These are phyloP conservation scores for Calyptomena viridis DNA, from an alignment of 2,113 vertebrate genomes.

Conservation along the genomic window DNA sequence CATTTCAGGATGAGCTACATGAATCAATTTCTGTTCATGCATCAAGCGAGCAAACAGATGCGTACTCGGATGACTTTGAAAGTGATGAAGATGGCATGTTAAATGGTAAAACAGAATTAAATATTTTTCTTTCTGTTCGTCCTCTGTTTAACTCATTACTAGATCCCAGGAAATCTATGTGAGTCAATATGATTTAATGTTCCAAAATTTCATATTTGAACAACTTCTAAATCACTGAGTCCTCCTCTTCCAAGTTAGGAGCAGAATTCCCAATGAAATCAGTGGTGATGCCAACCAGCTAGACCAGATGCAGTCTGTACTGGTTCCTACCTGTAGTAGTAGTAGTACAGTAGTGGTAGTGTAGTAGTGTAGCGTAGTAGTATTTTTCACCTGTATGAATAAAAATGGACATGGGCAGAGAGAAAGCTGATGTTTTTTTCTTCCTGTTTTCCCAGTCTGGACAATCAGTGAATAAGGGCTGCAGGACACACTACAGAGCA, in stretches of 20 bases:
- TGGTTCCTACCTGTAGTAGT: not conserved
- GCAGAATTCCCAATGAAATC: not conserved
- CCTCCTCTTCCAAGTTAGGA: not conserved
- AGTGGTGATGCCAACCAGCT: not conserved
- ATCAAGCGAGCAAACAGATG: constrained; percentile 62
- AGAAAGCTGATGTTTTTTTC: not conserved
- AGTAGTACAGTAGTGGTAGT: too few species aligned
- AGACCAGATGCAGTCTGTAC: not conserved
- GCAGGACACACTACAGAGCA: not conserved
- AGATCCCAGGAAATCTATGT: not conserved
- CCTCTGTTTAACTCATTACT: not conserved
- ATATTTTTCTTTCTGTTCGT: not conserved
- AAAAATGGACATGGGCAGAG: not conserved
- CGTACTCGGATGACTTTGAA: constrained; percentile 83
- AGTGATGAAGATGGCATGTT: constrained; percentile 76
- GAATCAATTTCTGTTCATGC: constrained; percentile 76
- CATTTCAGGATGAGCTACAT: constrained; percentile 82
- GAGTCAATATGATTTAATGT: not conserved
- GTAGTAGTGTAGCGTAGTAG: too few species aligned
- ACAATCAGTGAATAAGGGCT: not conserved
- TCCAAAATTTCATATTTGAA: not conserved
- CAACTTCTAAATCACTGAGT: not conserved
- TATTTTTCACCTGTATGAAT: too few species aligned
- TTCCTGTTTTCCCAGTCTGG: not conserved
- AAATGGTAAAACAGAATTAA: not conserved